These are phyloP conservation scores for Sorex maritimensis DNA, from an alignment of 2,797 vertebrate genomes.

Conservation along the genomic window DNA sequence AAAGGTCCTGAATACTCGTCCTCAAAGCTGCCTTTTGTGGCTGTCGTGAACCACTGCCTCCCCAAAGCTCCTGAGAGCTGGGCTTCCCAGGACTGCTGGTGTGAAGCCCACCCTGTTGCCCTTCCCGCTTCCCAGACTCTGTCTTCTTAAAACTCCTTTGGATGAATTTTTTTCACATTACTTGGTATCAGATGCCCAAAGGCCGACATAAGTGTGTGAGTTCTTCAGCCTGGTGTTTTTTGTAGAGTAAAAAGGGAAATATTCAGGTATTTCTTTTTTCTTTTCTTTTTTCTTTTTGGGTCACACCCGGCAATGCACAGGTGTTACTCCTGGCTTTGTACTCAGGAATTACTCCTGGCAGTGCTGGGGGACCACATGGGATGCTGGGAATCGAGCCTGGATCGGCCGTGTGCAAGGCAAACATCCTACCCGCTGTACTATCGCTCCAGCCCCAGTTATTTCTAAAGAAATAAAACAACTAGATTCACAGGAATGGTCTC, in stretches of 20 bases:
- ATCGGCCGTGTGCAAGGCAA: too few relatives aligned
- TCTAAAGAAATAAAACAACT: conserved; percentile 47
- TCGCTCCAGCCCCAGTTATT: too few relatives aligned
- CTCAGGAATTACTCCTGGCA: too few relatives aligned
- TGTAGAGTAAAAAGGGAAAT: neutral
- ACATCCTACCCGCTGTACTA: too few relatives aligned
- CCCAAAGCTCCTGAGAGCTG: neutral
- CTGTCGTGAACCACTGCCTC: neutral
- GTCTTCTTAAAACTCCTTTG: neutral
- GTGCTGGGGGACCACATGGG: too few relatives aligned
- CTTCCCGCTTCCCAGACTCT: neutral
- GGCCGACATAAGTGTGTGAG: neutral
- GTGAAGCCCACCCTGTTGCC: neutral
- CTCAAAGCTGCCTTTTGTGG: neutral
- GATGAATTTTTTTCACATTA: neutral
- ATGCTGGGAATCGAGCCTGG: too few relatives aligned
- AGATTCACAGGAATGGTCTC: neutral
- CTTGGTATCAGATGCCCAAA: neutral
- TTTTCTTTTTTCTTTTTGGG: too few relatives aligned
- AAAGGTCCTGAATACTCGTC: neutral
- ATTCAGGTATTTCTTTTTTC: neutral
- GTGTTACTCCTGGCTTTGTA: too few relatives aligned
- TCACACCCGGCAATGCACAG: too few relatives aligned
- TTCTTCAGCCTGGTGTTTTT: conserved; percentile 20
- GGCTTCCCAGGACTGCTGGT: neutral